A percentile compares a stretch with the other conserved stretches of the same genome.
phyloP scores from a whole-genome alignment of 2,797 vertebrate genomes.

The Enteromius trimaculatus region DNA sequence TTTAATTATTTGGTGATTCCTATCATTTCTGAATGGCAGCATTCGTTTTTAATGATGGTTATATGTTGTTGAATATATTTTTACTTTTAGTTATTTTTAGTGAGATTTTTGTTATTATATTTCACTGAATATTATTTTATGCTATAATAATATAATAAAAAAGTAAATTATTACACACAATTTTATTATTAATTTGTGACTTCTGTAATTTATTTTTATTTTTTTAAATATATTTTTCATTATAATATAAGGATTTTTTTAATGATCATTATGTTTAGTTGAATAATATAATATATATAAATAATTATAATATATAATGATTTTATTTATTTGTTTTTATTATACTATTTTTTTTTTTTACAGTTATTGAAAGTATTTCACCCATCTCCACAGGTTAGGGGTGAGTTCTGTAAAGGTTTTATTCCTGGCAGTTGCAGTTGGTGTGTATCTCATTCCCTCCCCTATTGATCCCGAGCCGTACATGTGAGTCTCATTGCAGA shows the following conservation, averaged over 20 bases:
- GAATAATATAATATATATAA: background rate
- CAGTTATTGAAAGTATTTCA: background rate
- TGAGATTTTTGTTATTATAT: background rate
- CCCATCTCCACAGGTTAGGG: conserved; percentile 60
- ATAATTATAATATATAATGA: background rate
- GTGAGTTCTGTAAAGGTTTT: conserved; percentile 43
- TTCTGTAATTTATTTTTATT: background rate
- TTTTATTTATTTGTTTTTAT: background rate
- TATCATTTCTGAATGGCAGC: background rate
- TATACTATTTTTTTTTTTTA: background rate
- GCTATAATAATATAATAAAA: background rate
- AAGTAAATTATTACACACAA: background rate
- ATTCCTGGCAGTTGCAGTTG: conserved; percentile 60
- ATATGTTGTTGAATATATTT: background rate
- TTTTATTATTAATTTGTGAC: background rate
- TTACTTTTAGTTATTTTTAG: background rate
- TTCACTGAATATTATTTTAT: background rate
- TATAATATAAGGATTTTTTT: background rate
- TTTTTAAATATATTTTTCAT: background rate
- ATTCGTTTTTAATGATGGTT: background rate
- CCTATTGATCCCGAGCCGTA: conserved; percentile 76
- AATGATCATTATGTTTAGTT: background rate
- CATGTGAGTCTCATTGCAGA: conserved; percentile 53
- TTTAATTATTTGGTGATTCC: background rate
- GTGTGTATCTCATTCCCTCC: conserved; percentile 75